Percentiles rank a stretch among this genome's conserved stretches.
phyloP scores from a whole-genome alignment of 2,888 invertebrate species.

The Polydrusus tereticollis region DNA sequence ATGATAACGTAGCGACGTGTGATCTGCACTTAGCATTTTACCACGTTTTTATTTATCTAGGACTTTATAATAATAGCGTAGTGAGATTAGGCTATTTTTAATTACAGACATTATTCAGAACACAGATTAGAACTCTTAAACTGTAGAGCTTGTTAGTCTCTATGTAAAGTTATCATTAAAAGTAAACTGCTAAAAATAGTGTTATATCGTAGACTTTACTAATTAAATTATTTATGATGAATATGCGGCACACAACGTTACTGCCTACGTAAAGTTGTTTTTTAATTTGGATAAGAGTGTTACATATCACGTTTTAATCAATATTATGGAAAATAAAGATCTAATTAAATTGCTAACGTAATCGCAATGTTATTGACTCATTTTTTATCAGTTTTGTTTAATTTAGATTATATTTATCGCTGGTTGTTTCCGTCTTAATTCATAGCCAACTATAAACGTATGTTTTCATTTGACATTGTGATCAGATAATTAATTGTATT shows the following conservation, averaged over 20 bases:
- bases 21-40: background rate
- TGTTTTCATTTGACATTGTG: background rate
- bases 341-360: background rate
- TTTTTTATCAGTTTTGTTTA: slow-evolving; percentile 1
- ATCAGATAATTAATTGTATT: slow-evolving; percentile 13
- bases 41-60: background rate
- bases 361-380: background rate
- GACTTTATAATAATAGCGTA: background rate
- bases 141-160: background rate
- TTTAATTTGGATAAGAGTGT: slow-evolving; percentile 1
- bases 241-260: too few relatives aligned
- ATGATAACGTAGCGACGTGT: background rate
- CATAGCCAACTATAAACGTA: background rate
- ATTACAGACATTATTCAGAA: background rate
- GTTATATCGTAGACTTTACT: background rate
- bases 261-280: slow-evolving; percentile 12
- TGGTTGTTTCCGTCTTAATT: background rate
- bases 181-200: slow-evolving; percentile 6
- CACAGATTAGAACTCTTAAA: too few relatives aligned
- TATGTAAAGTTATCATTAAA: background rate
- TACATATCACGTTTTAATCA: slow-evolving; percentile 8
- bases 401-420: slow-evolving; percentile 4
- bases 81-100: background rate
- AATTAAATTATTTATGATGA: too few relatives aligned
- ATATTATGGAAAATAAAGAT: slow-evolving; percentile 3